Base-by-base conservation (phyloP, 2,888 invertebrate species). In the Leucania comma region DNA sequence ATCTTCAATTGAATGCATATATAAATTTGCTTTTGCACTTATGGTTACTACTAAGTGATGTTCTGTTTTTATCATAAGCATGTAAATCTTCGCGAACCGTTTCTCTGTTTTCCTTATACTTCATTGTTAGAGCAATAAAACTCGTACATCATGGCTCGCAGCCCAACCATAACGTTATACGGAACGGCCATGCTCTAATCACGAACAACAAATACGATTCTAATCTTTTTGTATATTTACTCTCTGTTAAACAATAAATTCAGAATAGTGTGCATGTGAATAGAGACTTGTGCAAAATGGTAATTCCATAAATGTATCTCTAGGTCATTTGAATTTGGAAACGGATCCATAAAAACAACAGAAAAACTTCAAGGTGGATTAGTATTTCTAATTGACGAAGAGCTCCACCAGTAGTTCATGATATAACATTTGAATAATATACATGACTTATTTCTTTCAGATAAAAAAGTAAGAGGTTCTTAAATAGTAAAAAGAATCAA, bases 81-180 rank as follows among this genome's bases (percentile, higher is more conserved):
- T 67, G 48, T 54, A 71, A 77, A 82, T 72, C 68, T 63, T 46
- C 50, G 54, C 53, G 50, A 58, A 65, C 26, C 29, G 68, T 61
- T 75, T 62, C 65, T 38, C 35, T 51, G 71, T 83, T 83, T 82
- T 76, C 82, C 78, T 78, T 70, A 64, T 82, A 64, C 72, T 80
- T 83, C 58, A 75, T 83, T 77, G 83, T 82, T 72, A 57, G 14
- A 58, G 71, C 56, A 63, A 74, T 84, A 80, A 83, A 83, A 74
- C 38, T 77, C 54, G 57, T 62, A 63, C 67, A 75, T 72, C 71
- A 76, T 80, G 70, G 64, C 62, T 72, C 64, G 63, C 62, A 32
- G 57, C 24, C 64, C 54, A 68, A 61, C 65, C 32, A 72, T 78
- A 38, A 69, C 62, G 64, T 80, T 72, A 71, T 60, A 59, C 65